Percentiles rank a stretch among this genome's conserved stretches.
phyloP scores from a whole-genome alignment of 2,888 invertebrate genomes.

The Amphipoea lucens region DNA sequence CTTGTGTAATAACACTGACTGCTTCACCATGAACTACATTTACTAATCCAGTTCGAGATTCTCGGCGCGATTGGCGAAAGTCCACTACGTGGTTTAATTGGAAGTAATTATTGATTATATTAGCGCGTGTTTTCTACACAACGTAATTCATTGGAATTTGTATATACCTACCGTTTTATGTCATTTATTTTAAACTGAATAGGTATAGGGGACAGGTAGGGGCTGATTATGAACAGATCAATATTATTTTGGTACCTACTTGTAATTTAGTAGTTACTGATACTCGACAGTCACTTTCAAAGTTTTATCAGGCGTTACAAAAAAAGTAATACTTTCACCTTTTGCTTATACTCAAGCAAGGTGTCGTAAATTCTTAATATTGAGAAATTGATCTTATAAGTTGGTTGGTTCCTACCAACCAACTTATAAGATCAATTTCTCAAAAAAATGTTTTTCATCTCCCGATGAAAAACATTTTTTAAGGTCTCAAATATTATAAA shows the following conservation, averaged over 20 bases:
- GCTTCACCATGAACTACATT: slow-evolving; percentile 67
- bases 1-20: slow-evolving; percentile 54
- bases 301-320: slow-evolving; percentile 15
- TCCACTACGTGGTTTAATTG: slow-evolving; percentile 56
- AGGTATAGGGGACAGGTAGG: not conserved
- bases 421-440: too few relatives aligned
- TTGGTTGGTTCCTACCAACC: too few relatives aligned
- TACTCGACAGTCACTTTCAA: not conserved
- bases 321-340: not conserved
- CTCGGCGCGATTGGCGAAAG: slow-evolving; percentile 56
- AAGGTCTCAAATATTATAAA: not conserved
- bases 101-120: slow-evolving; percentile 51
- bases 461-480: not conserved
- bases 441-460: too few relatives aligned
- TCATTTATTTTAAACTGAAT: slow-evolving; percentile 5
- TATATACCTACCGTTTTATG: slow-evolving; percentile 17
- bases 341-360: not conserved
- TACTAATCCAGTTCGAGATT: slow-evolving; percentile 62
- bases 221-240: not conserved
- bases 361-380: not conserved
- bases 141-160: slow-evolving; percentile 26
- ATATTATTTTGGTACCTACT: not conserved
- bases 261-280: not conserved
- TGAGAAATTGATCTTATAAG: too few relatives aligned
- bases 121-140: slow-evolving; percentile 21